These are phyloP conservation scores for Miichthys miiuy DNA, from an alignment of 2,797 vertebrate genomes.

Conservation along the genomic window DNA sequence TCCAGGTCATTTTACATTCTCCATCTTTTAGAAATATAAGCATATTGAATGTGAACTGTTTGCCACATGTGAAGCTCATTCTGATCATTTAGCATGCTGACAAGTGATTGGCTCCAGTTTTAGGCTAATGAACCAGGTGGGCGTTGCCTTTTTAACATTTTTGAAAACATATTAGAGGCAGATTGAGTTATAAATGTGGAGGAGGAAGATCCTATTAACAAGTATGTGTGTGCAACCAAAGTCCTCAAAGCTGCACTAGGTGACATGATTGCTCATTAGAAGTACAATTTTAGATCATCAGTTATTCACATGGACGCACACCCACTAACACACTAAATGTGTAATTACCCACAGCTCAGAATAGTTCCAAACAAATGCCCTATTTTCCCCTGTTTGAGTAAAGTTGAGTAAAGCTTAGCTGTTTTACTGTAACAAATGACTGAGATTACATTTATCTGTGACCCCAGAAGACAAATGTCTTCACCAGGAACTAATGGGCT, in stretches of 20 bases:
- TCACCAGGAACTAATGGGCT: background rate
- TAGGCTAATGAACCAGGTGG: background rate
- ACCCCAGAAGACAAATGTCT: too few relatives aligned
- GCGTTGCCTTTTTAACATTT: background rate
- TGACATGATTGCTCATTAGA: too few relatives aligned
- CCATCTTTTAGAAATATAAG: background rate
- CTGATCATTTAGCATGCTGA: background rate
- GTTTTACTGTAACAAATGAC: background rate
- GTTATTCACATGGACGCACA: background rate
- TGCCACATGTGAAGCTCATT: background rate
- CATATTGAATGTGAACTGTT: background rate
- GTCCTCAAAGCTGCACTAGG: background rate
- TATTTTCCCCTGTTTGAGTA: background rate
- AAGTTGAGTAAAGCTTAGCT: background rate
- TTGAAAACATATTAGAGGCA: background rate
- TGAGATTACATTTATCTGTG: background rate
- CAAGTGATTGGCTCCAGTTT: background rate
- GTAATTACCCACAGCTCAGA: background rate
- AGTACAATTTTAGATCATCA: too few relatives aligned
- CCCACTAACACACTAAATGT: background rate
- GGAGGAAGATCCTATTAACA: background rate
- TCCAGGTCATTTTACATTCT: constrained; percentile 21
- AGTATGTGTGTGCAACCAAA: background rate
- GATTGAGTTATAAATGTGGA: background rate
- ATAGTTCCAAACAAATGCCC: background rate